Base-by-base conservation (phyloP, 2,797 vertebrate species). In the Myiotriccus ornatus region DNA sequence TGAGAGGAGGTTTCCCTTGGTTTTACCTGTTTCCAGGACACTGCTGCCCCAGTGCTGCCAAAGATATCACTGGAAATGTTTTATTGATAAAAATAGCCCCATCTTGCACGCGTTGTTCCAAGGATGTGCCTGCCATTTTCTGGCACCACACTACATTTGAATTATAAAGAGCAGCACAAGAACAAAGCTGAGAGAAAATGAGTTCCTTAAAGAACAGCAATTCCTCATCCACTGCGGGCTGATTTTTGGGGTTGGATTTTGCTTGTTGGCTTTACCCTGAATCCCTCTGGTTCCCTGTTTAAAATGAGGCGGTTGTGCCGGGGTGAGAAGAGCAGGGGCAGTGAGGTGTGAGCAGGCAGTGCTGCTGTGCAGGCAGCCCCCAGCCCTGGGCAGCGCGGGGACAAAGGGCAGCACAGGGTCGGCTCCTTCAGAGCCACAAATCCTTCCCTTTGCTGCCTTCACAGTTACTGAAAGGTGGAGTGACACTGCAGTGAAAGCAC, bases 201-300 rank as follows among this genome's bases (percentile, higher is more conserved):
- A 70, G 19, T 52, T 74, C 44, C 50, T 71, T 73, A 27, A 79
- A 53, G 60, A 83, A n/a, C 22, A 81, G 7, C 19, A 70, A 7
- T 46, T 90, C 19, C 22, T 63, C 34, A 27, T 39, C 17, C 11
- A 13, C 34, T 9, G 2, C 0, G 0, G 13, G 25, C 18, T 74
- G 34, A 12, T 44, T 74, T 46, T 14, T 2, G 65, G 32, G 32
- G 18, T 9, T 32, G 35, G 0, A 6, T 46, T 12, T 34, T 49
- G 13, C 69, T 44, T 41, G 16, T 43, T 70, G 30, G 37, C 28
- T 93, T 86, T 52, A 16, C 28, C 37, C 4, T 6, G 22, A 71
- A 43, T 71, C 12, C 6, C 5, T 50, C 23, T 27, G 24, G 12
- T 78, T n/a, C 17, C 9, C 1, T 17, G 37, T 92, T 64, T 17